Base-by-base conservation (phyloP, 2,888 invertebrate species). In the Xestia sexstrigata region DNA sequence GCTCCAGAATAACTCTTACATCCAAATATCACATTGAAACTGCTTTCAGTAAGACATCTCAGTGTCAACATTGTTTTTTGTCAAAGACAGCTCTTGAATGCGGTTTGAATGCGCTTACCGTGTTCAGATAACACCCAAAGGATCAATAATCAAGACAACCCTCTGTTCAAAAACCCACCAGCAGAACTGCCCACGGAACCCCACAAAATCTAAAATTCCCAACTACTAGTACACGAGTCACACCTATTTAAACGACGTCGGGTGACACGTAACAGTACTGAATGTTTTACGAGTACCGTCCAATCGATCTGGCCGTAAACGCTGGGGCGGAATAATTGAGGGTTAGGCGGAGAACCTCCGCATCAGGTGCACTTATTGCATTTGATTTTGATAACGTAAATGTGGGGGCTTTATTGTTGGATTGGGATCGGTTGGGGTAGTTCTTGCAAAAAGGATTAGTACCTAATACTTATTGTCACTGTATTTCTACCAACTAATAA, bases 261-360 rank as follows among this genome's bases (percentile, higher is more conserved):
- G 68, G 73, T 74, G 86, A 70, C 81, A 83, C 76, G 85, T 89
- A 85, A 87, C 79, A 79, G 79, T 72, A 17, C 72, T 90, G 87
- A 87, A 90, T 90, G 86, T 89, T 90, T 90, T 83, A 90, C 76
- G 76, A 84, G 86, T 60, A 26, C 47, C 69, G 69, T 63, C 63
- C 78, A 68, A 83, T 81, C 83, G 86, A 86, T 78, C 71, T 74
- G 70, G 11, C 67, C 67, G 77, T 84, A 74, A 81, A 86, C 45
- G 65, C 42, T 26, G 66, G 78, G 82, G 86, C 39, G 84, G 82
- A 80, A 74, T 82, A 83, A 86, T 86, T 81, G 77, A 70, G 70
- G 70, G 63, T 65, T 67, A 45, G 23, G 35, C 23, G 70, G 66
- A 67, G 66, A 72, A 63, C 23, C 30, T 30, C 11, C 30, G 47